These are phyloP conservation scores for Episyrphus balteatus DNA, from an alignment of 1,140 invertebrate genomes.

Conservation along the genomic window DNA sequence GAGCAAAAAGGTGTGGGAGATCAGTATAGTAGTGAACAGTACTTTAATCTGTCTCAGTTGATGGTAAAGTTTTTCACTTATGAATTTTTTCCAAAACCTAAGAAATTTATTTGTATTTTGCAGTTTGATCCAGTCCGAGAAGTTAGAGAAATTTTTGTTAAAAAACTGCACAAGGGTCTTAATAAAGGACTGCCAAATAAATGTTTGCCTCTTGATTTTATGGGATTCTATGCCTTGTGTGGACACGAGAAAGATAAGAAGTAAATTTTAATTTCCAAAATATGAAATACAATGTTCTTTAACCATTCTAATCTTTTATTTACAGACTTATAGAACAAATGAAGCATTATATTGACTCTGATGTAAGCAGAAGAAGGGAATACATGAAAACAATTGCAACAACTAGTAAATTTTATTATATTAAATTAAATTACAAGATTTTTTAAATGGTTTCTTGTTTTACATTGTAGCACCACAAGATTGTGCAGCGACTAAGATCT, in stretches of 20 bases:
- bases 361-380: constrained; percentile 82
- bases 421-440: background rate
- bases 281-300: background rate
- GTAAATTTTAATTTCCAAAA: constrained; percentile 9
- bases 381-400: constrained; percentile 73
- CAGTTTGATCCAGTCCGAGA: constrained; percentile 73
- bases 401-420: constrained; percentile 20
- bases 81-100: background rate
- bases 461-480: constrained; percentile 16
- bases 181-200: constrained; percentile 70
- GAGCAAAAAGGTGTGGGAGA: constrained; percentile 93
- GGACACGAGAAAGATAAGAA: constrained; percentile 72
- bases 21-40: constrained; percentile 88
- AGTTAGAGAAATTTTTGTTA: constrained; percentile 81
- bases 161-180: constrained; percentile 83
- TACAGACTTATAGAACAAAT: constrained; percentile 23
- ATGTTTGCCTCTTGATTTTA: constrained; percentile 89
- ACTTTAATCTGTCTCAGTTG: constrained; percentile 82
- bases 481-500: constrained; percentile 47
- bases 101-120: constrained; percentile 7
- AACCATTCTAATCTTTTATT: background rate
- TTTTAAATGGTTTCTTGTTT: background rate
- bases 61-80: constrained; percentile 45
- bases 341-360: constrained; percentile 40
- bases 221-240: constrained; percentile 86